Evolutionary conservation across 2,888 invertebrate genomes (phyloP).

Genomic region (Lissonota sp.): DNA sequence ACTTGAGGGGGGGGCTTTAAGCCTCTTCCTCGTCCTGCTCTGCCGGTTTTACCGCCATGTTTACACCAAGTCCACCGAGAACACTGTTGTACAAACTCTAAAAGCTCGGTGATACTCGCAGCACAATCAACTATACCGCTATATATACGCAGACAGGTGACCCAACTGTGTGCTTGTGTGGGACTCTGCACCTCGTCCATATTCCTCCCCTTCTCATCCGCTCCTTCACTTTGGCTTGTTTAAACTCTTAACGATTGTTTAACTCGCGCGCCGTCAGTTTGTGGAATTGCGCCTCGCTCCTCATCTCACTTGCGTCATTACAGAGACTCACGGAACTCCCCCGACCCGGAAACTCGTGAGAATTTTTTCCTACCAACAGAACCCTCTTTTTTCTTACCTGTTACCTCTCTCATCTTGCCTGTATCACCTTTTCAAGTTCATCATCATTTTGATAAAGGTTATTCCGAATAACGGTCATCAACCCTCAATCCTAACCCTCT

Average conservation of each 20-base stretch:
- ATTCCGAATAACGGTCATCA: too few species aligned
- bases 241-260: slow-evolving; percentile 81
- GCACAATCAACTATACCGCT: not conserved
- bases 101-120: slow-evolving; percentile 3
- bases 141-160: slow-evolving; percentile 16
- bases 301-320: slow-evolving; percentile 55
- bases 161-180: slow-evolving; percentile 11
- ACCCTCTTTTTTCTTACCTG: slow-evolving; percentile 26
- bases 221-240: slow-evolving; percentile 69
- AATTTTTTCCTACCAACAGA: slow-evolving; percentile 35
- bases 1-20: not conserved
- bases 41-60: slow-evolving; percentile 42
- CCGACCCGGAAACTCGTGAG: slow-evolving; percentile 41
- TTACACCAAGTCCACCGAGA: slow-evolving; percentile 25
- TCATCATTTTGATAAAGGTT: too few species aligned
- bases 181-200: slow-evolving; percentile 14
- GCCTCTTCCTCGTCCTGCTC: slow-evolving; percentile 7
- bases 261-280: slow-evolving; percentile 79
- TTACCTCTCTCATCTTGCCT: not conserved
- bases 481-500: too few species aligned
- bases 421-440: not conserved
- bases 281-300: slow-evolving; percentile 66
- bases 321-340: slow-evolving; percentile 37
- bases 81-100: slow-evolving; percentile 43
- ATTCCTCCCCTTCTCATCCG: slow-evolving; percentile 22